Evolutionary conservation across 2,888 invertebrate genomes (phyloP).

Genomic region (Drosophila helvetica): DNA sequence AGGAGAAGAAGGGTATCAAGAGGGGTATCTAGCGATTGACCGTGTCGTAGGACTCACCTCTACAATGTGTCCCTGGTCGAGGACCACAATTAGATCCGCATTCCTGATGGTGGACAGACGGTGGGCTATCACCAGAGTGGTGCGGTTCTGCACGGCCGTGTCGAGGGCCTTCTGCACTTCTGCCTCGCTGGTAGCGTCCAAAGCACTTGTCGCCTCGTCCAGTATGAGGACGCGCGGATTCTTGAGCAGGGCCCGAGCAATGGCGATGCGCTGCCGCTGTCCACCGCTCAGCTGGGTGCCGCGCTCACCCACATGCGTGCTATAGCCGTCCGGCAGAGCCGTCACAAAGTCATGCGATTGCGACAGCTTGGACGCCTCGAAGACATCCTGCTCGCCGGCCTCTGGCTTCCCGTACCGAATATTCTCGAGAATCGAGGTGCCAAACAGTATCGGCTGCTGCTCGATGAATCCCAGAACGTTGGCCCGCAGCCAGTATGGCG

Average conservation of each 20-base stretch:
- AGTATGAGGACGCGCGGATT: conserved; percentile 94
- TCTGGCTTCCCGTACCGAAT: conserved; percentile 93
- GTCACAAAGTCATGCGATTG: conserved; percentile 96
- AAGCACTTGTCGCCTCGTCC: conserved; percentile 98
- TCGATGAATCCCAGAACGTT: conserved; percentile 93
- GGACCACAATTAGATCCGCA: conserved; percentile 96
- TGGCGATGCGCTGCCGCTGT: conserved; percentile 97
- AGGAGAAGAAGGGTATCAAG: background rate
- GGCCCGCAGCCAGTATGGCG: conserved; percentile 92
- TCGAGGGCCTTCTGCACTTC: conserved; percentile 95
- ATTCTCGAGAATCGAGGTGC: conserved; percentile 95
- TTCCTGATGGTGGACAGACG: conserved; percentile 95
- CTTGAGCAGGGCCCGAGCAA: conserved; percentile 96
- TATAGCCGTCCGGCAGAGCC: conserved; percentile 92
- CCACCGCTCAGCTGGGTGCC: conserved; percentile 97
- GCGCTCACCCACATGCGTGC: conserved; percentile 94
- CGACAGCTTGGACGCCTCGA: conserved; percentile 92
- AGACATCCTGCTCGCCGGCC: conserved; percentile 89
- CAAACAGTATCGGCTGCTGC: conserved; percentile 97
- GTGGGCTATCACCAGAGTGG: conserved; percentile 98
- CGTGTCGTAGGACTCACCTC: conserved; percentile 86
- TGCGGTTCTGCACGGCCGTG: conserved; percentile 91
- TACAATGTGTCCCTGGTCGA: conserved; percentile 92
- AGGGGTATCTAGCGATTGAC: background rate
- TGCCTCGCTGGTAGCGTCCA: conserved; percentile 96